Base-by-base conservation (phyloP, 2,888 invertebrate species). In the Diploptera punctata region DNA sequence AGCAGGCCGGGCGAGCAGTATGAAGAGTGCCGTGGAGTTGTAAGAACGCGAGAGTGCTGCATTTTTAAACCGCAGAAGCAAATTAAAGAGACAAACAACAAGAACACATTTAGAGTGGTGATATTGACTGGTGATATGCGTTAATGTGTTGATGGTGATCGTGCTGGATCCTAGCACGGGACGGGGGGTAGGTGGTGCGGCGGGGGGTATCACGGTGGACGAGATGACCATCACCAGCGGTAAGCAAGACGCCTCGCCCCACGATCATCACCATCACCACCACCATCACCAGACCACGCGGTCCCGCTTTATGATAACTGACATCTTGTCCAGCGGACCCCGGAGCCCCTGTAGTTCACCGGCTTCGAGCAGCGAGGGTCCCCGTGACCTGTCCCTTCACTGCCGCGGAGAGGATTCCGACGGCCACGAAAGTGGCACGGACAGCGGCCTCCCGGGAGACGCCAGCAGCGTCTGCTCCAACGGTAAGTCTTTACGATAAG, bases 251-350 rank as follows among this genome's bases (percentile, higher is more conserved):
- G 18, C 65, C 65, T 47, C 65, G 21, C 47, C 62, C 13, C 62
- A 29, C 3, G 19, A 62, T 18, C 31, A 60, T 19, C 31, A 60
- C 33, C 29, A 60, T 31, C 62, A 62, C 19, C 62, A 68, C 21
- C 73, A 71, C 67, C 69, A 72, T 49, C 72, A 74, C 33, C 70
- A 74, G 78, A 44, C 49, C 33, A n/a, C 52, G 16, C 24, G 72
- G 21, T 93, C 94, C 75, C 86, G 94, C 77, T 95, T 95, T 85
- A 94, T 95, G 93, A 95, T 95, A 85, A 94, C 93, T 78, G 95
- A 95, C 83, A 95, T 95, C 80, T 86, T 95, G 77, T 90, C 89
- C 19, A 38, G 60, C 47, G 89, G 26, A 9, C 57, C 68, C 83
- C 80, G 85, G 83, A 78, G 84, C 81, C 77, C 84, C 82, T 79